These are phyloP conservation scores for Montifringilla adamsi DNA, from an alignment of 2,113 vertebrate genomes.

Conservation along the genomic window DNA sequence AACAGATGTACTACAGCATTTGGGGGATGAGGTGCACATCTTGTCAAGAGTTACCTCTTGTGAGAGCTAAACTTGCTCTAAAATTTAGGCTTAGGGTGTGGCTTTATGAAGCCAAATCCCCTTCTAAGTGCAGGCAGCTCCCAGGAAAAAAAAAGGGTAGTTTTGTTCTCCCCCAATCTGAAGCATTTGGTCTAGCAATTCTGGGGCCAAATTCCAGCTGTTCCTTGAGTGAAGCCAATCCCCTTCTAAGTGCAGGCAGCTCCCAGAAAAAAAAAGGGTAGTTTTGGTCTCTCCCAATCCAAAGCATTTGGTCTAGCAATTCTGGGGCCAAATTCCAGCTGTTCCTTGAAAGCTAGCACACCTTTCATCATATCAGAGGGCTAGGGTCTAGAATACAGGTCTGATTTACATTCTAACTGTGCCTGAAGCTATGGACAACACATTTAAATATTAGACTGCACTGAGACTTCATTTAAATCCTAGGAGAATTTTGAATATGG, in stretches of 20 bases:
- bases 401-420: neutral
- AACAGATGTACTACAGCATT: neutral
- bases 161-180: neutral
- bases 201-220: neutral
- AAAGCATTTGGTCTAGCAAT: neutral
- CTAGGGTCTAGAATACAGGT: neutral
- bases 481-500: neutral
- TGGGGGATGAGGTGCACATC: neutral
- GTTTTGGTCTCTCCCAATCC: neutral
- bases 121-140: conserved; percentile 8
- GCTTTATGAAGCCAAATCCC: neutral
- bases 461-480: neutral
- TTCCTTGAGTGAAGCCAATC: neutral
- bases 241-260: conserved; percentile 2
- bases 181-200: neutral
- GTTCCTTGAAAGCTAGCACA: neutral
- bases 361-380: neutral
- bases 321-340: neutral
- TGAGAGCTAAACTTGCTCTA: neutral
- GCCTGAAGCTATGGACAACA: neutral
- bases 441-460: neutral
- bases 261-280: neutral
- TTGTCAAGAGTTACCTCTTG: conserved; percentile 8
- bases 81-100: neutral
- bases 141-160: neutral